Evolutionary conservation across 2,888 invertebrate species (phyloP).

Genomic region (Arge pagana): DNA sequence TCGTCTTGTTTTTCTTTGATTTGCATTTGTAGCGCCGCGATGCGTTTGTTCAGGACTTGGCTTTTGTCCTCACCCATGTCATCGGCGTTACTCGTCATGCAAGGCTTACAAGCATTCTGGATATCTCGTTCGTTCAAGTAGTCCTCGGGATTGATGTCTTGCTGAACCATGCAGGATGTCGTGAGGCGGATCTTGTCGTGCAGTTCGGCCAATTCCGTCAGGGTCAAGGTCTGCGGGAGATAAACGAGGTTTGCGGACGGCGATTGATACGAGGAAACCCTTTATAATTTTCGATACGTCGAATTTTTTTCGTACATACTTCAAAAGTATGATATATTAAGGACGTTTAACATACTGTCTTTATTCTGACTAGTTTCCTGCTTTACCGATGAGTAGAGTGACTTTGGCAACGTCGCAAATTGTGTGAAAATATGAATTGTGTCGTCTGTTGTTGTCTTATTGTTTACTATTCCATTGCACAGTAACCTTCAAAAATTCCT

Average conservation of each 20-base stretch:
- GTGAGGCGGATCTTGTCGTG: constrained; percentile 47
- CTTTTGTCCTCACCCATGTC: constrained; percentile 30
- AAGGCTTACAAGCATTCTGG: neutral
- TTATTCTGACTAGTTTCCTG: too few relatives aligned
- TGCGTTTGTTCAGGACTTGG: constrained; percentile 42
- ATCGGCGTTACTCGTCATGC: constrained; percentile 20
- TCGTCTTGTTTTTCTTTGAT: constrained; percentile 47
- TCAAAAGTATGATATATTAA: too few relatives aligned
- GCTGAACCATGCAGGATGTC: constrained; percentile 42
- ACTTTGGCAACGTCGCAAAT: too few relatives aligned
- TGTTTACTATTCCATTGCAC: too few relatives aligned
- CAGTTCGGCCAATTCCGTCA: constrained; percentile 48
- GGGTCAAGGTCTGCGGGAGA: constrained; percentile 40
- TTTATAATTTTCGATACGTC: neutral
- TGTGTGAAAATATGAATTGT: too few relatives aligned
- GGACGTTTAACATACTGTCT: too few relatives aligned
- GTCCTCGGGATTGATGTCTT: constrained; percentile 28
- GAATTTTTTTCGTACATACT: neutral
- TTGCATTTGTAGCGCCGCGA: constrained; percentile 47
- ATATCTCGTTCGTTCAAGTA: constrained; percentile 10
- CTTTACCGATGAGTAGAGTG: too few relatives aligned
- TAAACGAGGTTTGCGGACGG: too few relatives aligned
- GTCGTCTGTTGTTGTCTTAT: too few relatives aligned
- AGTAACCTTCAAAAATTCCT: too few relatives aligned
- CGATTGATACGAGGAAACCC: neutral